These are phyloP conservation scores for Drosophila koepferae DNA, from an alignment of 2,888 invertebrate genomes.

Conservation along the genomic window DNA sequence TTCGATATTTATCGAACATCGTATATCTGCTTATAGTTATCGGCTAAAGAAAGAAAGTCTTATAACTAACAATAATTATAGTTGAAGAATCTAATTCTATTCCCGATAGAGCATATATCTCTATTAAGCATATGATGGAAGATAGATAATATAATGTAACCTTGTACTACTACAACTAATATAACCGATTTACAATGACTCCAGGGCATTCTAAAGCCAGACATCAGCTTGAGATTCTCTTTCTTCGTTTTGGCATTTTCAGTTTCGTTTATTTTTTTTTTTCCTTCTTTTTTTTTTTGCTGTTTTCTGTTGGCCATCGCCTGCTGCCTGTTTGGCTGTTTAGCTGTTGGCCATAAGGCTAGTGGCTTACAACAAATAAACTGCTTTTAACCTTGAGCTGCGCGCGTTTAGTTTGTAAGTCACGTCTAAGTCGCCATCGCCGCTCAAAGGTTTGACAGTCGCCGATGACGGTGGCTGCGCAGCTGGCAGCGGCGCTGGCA, in stretches of 20 bases:
- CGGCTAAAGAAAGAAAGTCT: too few relatives aligned
- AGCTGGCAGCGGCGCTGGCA: constrained; percentile 10
- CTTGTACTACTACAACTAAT: background rate
- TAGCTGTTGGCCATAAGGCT: constrained; percentile 40
- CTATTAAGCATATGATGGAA: too few relatives aligned
- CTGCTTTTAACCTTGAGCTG: constrained; percentile 82
- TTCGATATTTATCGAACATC: too few relatives aligned
- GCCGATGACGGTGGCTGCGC: constrained; percentile 31
- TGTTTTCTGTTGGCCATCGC: constrained; percentile 41
- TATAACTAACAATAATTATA: too few relatives aligned
- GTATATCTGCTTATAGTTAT: too few relatives aligned
- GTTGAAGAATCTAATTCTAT: too few relatives aligned
- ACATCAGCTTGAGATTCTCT: constrained; percentile 71
- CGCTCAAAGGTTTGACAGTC: constrained; percentile 63
- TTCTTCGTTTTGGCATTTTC: constrained; percentile 32
- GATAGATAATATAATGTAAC: too few relatives aligned
- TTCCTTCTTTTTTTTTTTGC: background rate
- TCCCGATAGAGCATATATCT: too few relatives aligned
- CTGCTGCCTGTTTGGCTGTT: constrained; percentile 20
- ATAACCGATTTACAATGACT: background rate
- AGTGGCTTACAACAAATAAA: constrained; percentile 73
- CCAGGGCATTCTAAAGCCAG: constrained; percentile 25
- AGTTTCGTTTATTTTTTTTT: constrained; percentile 48
- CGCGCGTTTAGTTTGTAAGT: constrained; percentile 84
- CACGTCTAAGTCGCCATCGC: constrained; percentile 82